Base-by-base conservation (phyloP, 2,888 invertebrate genomes). In the Omphaloscelis lunosa region DNA sequence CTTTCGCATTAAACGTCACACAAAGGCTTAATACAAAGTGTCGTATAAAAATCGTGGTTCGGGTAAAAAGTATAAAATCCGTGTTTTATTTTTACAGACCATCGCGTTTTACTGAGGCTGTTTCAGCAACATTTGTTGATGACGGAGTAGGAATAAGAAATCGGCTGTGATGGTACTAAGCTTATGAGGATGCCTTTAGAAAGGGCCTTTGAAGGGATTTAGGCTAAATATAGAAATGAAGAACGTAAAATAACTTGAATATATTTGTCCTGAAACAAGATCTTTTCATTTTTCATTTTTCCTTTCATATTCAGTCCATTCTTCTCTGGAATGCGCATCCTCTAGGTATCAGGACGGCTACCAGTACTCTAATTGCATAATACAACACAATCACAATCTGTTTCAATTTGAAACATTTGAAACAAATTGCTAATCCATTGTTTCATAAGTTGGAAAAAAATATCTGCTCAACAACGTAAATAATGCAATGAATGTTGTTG, bases 31-130 rank as follows among this genome's bases (percentile, higher is more conserved):
- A 61, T 39, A 74, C 39, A 67, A 76, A 81, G 53, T 69, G 56
- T 58, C 61, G 61, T 27, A 75, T 74, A 73, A 82, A 82, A 82
- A 63, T 51, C 69, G 61, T 59, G 67, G 62, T 67, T 80, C 70
- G 27, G 70, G 67, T 71, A 86, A 71, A 77, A 34, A 79, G 72
- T 75, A 77, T 73, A 73, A 78, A 86, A 71, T 71, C 75, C 62
- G 59, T 62, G 51, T 80, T 86, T 88, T 88, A 88, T 86, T 88
- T 86, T 87, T 88, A 88, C 85, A 86, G 79, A 45, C 82, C 73
- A 85, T 88, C 66, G 77, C 72, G 72, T 85, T 88, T 85, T 84
- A 85, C 74, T 63, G 84, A 74, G 68, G 75, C 63, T 66, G 70
- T 79, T 79, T 84, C 76, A 75, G 79, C 72, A 81, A 80, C 80